Base-by-base conservation (phyloP, 2,113 vertebrate species). In the Aplodontia rufa region DNA sequence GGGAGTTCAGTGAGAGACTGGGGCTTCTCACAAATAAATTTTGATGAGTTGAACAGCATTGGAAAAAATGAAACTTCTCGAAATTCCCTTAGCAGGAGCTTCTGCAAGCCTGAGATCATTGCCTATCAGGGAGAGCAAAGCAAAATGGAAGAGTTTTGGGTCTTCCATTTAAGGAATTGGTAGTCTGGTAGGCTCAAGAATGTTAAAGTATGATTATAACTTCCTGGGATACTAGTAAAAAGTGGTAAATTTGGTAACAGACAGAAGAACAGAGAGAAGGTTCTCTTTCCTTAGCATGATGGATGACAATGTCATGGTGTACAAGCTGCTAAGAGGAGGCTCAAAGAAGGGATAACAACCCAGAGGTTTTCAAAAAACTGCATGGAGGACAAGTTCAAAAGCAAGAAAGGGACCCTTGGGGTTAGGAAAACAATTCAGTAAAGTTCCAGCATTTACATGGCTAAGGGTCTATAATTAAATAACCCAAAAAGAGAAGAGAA, bases 351-450 rank as follows among this genome's bases (percentile, higher is more conserved):
- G 9, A 13, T n/a, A 60, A 37, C 17, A 72, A 14, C 13, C n/a
- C n/a, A 0, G 14, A 58, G 30, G 26, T 76, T 22, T 75, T 80
- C 1, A 60, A 76, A 58, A 51, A 64, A 37, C 26, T 47, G 11
- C 28, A 2, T 51, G 19, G 3, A 79, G 12, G 53, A 40, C 20
- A 51, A 86, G 37, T 78, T 94, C 53, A 92, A 72, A 30, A 28
- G 3, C n/a, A 32, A 74, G 12, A 87, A 74, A 49, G 0, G 1
- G n/a, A n/a, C 0, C 5, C 62, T 84, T 19, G 5, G 28, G 5
- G 51, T 49, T 30, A 47, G 37, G 16, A 58, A 81, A 60, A 78
- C 35, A 90, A 74, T 62, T 42, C 24, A 69, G 4, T 51, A 68
- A 60, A 69, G 8, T 0, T 32, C 17, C 8, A 71, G 10, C 2